Evolutionary conservation across 2,797 vertebrate genomes (phyloP), one percentile per base, ranked within the genome.

Genomic region (Tapera naevia): DNA sequence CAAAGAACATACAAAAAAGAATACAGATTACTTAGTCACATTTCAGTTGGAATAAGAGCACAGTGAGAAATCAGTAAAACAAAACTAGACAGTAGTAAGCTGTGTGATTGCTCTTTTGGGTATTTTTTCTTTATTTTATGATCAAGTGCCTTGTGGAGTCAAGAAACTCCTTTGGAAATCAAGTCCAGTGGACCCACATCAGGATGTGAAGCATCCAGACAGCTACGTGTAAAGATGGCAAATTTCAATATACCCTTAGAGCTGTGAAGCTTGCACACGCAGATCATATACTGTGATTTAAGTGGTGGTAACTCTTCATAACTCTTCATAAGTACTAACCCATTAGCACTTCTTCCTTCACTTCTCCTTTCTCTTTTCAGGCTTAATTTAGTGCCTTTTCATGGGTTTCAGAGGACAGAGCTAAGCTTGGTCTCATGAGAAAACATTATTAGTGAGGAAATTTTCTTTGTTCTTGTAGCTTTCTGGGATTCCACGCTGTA

Each of bases 391-490:
- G 15, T 46, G 32, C 37, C n/a, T 92, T 82, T 79, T 51, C 41
- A 53, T 35, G 46, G 23, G 14, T 72, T 91, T 86, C 18, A 62
- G 58, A 89, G 24, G 53, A 37, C 1, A 56, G 27, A 80, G 9
- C 10, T 71, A 50, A 45, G 22, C 13, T 62, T 37, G 9, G 51
- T 62, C 67, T 93, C 9, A 0, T 37, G 33, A 80, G 67, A 62
- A 72, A 73, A 82, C 16, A n/a, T 56, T 56, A 76, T 70, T 57
- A 92, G 25, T 23, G 28, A 73, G 33, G 45, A 94, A 82, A 73
- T 82, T 62, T 80, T 43, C 66, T 81, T 86, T 81, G 6, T 62
- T 91, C n/a, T 56, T 73, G 25, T 64, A 60, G 24, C 27, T 93
- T 82, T 79, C 80, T 92, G 74, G 35, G 74, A 62, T 93, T 93